Evolutionary conservation across 2,888 invertebrate genomes (phyloP).

Genomic region (Cryptocephalus primarius): DNA sequence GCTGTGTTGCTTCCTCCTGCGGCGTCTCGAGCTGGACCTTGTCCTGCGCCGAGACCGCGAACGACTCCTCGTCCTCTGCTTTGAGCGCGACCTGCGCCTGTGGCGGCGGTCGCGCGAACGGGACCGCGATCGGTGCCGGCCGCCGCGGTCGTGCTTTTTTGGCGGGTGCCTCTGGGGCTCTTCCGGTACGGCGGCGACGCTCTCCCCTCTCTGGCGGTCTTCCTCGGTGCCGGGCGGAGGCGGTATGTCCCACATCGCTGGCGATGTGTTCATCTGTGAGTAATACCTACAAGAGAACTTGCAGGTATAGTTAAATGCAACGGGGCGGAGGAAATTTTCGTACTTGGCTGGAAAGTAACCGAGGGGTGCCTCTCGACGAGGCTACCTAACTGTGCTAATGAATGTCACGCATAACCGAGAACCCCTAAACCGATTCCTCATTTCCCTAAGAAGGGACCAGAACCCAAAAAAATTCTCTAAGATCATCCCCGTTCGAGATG

Average conservation of each 20-base stretch:
- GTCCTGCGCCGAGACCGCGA: constrained; percentile 17
- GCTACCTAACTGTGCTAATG: constrained; percentile 12
- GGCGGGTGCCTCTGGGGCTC: constrained; percentile 1
- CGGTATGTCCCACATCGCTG: constrained; percentile 31
- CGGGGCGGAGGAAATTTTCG: constrained; percentile 16
- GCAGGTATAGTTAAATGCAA: constrained; percentile 39
- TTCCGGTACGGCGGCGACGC: neutral
- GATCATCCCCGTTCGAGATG: constrained; percentile 2
- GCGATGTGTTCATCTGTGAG: constrained; percentile 28
- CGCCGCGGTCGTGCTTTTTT: neutral
- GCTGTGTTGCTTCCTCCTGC: constrained; percentile 12
- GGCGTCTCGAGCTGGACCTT: constrained; percentile 15
- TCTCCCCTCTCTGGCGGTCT: constrained; percentile 1
- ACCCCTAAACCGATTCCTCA: too few species aligned
- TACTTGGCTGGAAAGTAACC: constrained; percentile 7
- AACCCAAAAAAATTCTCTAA: neutral
- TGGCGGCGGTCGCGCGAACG: constrained; percentile 17
- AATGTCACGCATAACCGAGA: neutral
- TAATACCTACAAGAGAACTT: constrained; percentile 40
- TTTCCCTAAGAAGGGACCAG: neutral
- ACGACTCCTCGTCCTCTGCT: constrained; percentile 14
- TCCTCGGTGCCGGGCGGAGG: constrained; percentile 36
- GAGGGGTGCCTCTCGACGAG: neutral
- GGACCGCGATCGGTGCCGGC: constrained; percentile 7
- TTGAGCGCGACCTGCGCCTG: constrained; percentile 10